Base-by-base conservation (phyloP, 2,888 invertebrate genomes). In the Drosophila neonasuta region DNA sequence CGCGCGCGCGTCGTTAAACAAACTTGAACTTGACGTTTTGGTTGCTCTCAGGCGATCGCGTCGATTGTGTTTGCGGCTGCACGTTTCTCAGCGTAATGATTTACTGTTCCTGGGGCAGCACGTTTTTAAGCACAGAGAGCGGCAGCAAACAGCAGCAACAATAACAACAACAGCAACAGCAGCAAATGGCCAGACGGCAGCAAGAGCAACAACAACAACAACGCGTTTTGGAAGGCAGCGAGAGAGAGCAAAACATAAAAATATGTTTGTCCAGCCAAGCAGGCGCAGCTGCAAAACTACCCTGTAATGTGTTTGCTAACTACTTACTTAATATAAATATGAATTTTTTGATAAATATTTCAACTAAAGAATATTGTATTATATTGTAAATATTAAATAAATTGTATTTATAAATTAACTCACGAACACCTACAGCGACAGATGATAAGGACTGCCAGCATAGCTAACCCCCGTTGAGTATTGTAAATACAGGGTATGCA, bases 41-140 rank as follows among this genome's bases (percentile, higher is more conserved):
- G 52, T 17, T 39, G n/a, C 24, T 51, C 39, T 46, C 55, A 17
- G 29, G 29, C 65, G 74, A 72, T 73, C 77, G 69, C 45, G 52
- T 34, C 48, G 50, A 8, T 45, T 62, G 45, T 71, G 68, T 71
- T 48, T 61, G 61, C 85, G 74, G 68, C 78, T 76, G 83, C 83
- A 89, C 90, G 90, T 89, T 90, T 89, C 89, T 81, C 85, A 85
- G 85, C 86, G 79, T 79, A 90, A 90, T 90, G 90, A 90, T 90
- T 90, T 89, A 90, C 90, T 81, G 89, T 90, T 89, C 79, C 88
- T 81, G 77, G 52, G 69, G 81, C 79, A 90, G 90, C 90, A 90
- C 90, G 90, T 90, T 90, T 90, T 90, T 90, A 89, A 87, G 32
- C 55, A 71, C 69, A 52, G 77, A 83, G 74, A 84, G 71, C 50